Evolutionary conservation across 2,888 invertebrate genomes (phyloP).

Genomic region (Tortricodes alternella): DNA sequence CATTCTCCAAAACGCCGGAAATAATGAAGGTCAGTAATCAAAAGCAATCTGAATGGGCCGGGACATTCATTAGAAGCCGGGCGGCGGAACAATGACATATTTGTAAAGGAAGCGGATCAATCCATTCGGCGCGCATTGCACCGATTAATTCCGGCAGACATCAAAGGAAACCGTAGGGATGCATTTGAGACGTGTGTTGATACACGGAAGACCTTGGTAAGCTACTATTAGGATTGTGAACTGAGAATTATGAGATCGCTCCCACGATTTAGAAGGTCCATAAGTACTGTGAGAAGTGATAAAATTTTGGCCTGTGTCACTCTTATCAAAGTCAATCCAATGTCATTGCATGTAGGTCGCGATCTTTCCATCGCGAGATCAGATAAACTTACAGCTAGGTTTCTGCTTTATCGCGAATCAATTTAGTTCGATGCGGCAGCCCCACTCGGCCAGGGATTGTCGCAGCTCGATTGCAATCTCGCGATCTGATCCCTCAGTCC

Average conservation of each 20-base stretch:
- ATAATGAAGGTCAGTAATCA: conserved; percentile 23
- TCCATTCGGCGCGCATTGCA: background rate
- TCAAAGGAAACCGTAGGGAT: conserved; percentile 11
- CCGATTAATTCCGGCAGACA: conserved; percentile 10
- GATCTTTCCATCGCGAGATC: background rate
- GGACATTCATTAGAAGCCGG: conserved; percentile 21
- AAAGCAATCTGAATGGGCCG: conserved; percentile 19
- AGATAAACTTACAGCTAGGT: conserved; percentile 4
- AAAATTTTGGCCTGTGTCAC: background rate
- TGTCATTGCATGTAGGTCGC: conserved; percentile 5
- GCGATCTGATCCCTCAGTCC: conserved; percentile 14
- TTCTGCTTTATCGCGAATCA: conserved; percentile 12
- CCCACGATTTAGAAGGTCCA: background rate
- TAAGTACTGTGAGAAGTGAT: background rate
- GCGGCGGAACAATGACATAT: conserved; percentile 19
- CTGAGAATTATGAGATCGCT: background rate
- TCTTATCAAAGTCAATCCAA: conserved; percentile 3
- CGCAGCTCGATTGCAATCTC: conserved; percentile 12
- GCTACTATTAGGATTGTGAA: background rate
- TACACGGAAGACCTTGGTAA: background rate
- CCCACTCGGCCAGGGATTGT: background rate
- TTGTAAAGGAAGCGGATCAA: conserved; percentile 13
- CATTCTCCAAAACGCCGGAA: conserved; percentile 21
- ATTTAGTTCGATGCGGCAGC: background rate
- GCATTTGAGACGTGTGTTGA: background rate